Evolutionary conservation across 2,113 vertebrate species (phyloP).

Genomic region (Xiphophorus maculatus): DNA sequence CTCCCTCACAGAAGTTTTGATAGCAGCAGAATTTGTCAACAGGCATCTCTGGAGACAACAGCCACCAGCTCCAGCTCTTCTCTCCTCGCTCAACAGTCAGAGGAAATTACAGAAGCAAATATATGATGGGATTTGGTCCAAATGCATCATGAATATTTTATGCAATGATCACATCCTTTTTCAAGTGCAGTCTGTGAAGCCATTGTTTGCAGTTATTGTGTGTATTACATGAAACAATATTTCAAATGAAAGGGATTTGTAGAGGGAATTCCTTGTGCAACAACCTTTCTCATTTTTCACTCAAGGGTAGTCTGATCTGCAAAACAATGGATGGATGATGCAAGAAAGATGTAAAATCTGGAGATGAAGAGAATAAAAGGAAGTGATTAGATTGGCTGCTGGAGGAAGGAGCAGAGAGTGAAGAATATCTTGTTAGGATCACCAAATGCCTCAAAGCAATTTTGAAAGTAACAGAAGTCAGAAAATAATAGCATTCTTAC

Average conservation of each 20-base stretch:
- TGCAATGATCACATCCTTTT: constrained; percentile 24
- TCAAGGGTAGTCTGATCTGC: not conserved
- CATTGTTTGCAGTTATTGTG: constrained; percentile 32
- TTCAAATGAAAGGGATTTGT: constrained; percentile 4
- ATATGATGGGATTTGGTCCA: constrained; percentile 60
- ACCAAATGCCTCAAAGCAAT: constrained; percentile 1
- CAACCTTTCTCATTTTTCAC: not conserved
- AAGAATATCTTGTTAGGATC: constrained; percentile 9
- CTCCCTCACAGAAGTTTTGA: constrained; percentile 68
- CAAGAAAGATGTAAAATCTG: constrained; percentile 23
- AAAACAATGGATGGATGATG: constrained; percentile 33
- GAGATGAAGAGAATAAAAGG: constrained; percentile 5
- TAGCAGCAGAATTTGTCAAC: constrained; percentile 61
- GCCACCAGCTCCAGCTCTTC: constrained; percentile 38
- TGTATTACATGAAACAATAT: constrained; percentile 18
- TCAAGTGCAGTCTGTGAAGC: constrained; percentile 29
- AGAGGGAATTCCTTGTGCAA: constrained; percentile 14
- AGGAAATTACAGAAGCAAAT: constrained; percentile 61
- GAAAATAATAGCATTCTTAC: constrained; percentile 9
- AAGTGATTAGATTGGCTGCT: constrained; percentile 1
- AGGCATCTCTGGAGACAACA: constrained; percentile 59
- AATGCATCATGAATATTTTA: constrained; percentile 71
- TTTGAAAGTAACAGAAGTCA: constrained; percentile 16
- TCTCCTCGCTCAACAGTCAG: constrained; percentile 51
- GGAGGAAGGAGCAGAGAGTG: not conserved